Evolutionary conservation across 2,113 vertebrate genomes (phyloP).

Genomic region (Panthera uncia): DNA sequence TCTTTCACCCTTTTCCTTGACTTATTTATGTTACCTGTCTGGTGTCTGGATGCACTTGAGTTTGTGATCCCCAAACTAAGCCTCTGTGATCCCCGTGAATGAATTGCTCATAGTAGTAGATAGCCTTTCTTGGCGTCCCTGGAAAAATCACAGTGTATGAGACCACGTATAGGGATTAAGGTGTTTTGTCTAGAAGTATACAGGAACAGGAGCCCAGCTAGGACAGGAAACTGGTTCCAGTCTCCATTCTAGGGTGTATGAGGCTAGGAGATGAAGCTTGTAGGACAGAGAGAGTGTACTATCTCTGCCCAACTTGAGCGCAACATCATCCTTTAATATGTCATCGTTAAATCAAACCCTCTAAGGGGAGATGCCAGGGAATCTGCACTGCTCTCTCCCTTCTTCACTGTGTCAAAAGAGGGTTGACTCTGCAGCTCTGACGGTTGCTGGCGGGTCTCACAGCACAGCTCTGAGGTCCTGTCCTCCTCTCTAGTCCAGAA

Average conservation of each 20-base stretch:
- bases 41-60: slow-evolving; percentile 14
- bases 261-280: neutral
- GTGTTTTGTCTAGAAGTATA: neutral
- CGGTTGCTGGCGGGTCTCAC: rapidly evolving
- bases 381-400: neutral
- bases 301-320: neutral
- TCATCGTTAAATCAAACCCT: neutral
- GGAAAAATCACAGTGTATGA: neutral
- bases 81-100: neutral
- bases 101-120: neutral
- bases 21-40: neutral
- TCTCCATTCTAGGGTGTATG: too few relatives aligned
- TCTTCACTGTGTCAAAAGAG: neutral
- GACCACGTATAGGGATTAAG: neutral
- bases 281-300: neutral
- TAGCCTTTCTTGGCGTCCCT: neutral
- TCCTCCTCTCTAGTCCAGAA: neutral
- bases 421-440: neutral
- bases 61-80: slow-evolving; percentile 11
- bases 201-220: neutral
- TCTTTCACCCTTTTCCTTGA: neutral
- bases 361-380: neutral
- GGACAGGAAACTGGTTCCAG: neutral
- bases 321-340: neutral
- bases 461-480: neutral